Evolutionary conservation across 2,113 vertebrate species (phyloP).

Genomic region (Ovis canadensis): DNA sequence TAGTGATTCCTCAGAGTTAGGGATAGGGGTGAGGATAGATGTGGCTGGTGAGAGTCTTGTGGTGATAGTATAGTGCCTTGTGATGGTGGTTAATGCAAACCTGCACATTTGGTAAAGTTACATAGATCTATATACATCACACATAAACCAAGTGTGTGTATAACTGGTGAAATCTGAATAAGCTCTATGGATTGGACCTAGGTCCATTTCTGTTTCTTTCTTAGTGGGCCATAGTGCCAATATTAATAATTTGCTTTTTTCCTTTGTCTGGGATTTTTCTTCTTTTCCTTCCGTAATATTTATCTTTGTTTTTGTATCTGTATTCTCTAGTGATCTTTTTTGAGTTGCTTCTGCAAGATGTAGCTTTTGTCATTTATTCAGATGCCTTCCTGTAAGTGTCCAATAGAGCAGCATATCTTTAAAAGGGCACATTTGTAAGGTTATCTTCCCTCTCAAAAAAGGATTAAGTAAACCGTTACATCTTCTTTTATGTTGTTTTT

Average conservation of each 20-base stretch:
- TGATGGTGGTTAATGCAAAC: neutral
- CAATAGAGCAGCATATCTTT: neutral
- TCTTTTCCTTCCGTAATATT: neutral
- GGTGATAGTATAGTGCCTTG: neutral
- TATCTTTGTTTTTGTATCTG: neutral
- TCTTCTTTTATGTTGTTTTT: neutral
- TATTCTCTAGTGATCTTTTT: neutral
- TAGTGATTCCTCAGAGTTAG: neutral
- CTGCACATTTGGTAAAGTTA: neutral
- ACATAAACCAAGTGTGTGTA: neutral
- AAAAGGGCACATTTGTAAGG: neutral
- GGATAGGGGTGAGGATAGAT: neutral
- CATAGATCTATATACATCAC: neutral
- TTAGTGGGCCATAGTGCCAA: neutral
- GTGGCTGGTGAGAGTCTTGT: neutral
- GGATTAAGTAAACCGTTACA: neutral
- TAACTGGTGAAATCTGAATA: neutral
- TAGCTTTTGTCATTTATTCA: neutral
- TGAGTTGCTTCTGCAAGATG: neutral
- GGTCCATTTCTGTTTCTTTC: neutral
- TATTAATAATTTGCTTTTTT: neutral
- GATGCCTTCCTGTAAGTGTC: neutral
- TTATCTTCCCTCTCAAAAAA: neutral
- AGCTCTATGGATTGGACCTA: neutral
- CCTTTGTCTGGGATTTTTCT: neutral